Percentiles rank a stretch among this genome's conserved stretches.
Evolutionary conservation across 1,140 invertebrate species (phyloP).

Genomic region (Aphidius gifuensis): DNA sequence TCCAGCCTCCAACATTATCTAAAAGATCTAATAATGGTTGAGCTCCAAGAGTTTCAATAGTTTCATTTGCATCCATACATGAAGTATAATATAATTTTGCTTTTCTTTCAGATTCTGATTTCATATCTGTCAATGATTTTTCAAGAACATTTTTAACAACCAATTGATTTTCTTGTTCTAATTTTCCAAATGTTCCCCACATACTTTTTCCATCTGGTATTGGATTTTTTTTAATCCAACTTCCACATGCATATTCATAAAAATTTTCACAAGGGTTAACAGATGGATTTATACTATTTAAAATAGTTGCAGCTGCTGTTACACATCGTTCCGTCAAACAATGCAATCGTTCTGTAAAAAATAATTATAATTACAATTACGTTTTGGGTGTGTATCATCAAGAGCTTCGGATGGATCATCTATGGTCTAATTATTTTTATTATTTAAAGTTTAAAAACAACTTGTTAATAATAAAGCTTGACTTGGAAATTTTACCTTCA

Average conservation of each 20-base stretch:
- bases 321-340: conserved; percentile 84
- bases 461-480: background rate
- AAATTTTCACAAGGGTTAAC: conserved; percentile 92
- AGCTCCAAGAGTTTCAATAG: conserved; percentile 77
- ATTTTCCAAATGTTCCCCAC: conserved; percentile 93
- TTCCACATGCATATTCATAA: conserved; percentile 90
- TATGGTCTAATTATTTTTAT: background rate
- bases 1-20: conserved; percentile 74
- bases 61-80: conserved; percentile 90
- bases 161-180: conserved; percentile 89
- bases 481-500: conserved; percentile 32
- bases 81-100: conserved; percentile 88
- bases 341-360: conserved; percentile 44
- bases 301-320: conserved; percentile 78
- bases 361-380: conserved; percentile 11
- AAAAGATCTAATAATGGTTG: conserved; percentile 79
- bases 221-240: conserved; percentile 88
- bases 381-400: background rate
- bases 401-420: background rate
- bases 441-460: background rate
- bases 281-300: conserved; percentile 76
- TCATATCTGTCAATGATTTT: conserved; percentile 60
- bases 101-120: conserved; percentile 81
- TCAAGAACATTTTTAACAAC: conserved; percentile 86
- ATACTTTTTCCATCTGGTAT: conserved; percentile 89